These are phyloP conservation scores for Ardeotis arabs DNA, from an alignment of 2,113 vertebrate species.

Conservation along the genomic window DNA sequence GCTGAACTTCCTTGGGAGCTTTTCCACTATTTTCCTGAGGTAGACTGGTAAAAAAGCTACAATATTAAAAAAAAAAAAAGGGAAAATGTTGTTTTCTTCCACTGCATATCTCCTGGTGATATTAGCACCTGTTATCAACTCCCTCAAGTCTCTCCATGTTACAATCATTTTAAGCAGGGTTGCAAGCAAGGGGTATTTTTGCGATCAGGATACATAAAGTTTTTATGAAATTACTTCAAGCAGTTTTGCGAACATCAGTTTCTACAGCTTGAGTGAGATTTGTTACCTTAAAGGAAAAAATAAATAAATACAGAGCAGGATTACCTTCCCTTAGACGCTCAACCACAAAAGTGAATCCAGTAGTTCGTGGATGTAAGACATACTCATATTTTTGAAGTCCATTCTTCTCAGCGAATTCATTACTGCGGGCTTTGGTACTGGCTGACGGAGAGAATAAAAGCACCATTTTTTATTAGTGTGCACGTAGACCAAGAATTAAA, in stretches of 20 bases:
- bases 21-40: neutral
- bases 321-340: constrained; percentile 90
- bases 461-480: neutral
- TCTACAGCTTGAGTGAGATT: neutral
- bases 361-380: constrained; percentile 93
- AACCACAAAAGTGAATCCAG: constrained; percentile 95
- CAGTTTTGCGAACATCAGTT: neutral
- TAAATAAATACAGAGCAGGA: neutral
- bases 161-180: neutral
- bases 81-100: neutral
- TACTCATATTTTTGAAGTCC: constrained; percentile 88
- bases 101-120: neutral
- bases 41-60: neutral
- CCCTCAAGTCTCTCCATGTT: neutral
- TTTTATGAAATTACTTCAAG: neutral
- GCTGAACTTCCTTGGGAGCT: neutral
- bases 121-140: neutral
- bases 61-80: neutral
- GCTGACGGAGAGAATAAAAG: constrained; percentile 73
- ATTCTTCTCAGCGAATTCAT: constrained; percentile 88
- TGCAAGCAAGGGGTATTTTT: neutral
- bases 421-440: constrained; percentile 87
- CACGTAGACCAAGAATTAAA: neutral
- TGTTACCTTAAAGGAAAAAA: neutral
- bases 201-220: neutral